phyloP scores from a whole-genome alignment of 2,113 vertebrate species.

The Laterallus jamaicensis region DNA sequence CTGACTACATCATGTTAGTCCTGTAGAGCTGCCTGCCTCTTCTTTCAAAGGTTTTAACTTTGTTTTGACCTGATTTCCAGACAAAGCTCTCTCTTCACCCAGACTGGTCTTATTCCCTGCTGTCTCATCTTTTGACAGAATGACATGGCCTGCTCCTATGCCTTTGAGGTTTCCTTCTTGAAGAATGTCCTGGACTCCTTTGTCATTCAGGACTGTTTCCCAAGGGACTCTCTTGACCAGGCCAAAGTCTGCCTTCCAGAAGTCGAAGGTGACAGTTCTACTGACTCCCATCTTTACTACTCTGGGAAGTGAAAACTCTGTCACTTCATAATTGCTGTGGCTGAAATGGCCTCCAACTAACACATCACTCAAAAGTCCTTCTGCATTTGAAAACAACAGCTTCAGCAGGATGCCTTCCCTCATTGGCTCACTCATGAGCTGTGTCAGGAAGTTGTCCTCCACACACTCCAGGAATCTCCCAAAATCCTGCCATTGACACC shows the following conservation, averaged over 20 bases:
- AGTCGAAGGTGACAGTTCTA: background rate
- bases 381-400: background rate
- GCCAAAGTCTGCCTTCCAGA: background rate
- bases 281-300: background rate
- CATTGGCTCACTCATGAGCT: background rate
- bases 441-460: background rate
- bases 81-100: background rate
- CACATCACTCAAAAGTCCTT: background rate
- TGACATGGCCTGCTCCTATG: rapidly evolving
- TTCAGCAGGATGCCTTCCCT: background rate
- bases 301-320: background rate
- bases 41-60: background rate
- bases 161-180: background rate
- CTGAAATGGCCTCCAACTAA: background rate
- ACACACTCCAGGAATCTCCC: background rate
- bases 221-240: background rate
- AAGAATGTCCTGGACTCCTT: background rate
- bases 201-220: background rate
- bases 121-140: rapidly evolving
- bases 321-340: background rate
- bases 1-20: background rate
- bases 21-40: background rate
- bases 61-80: background rate
- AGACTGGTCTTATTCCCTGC: background rate
- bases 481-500: background rate